Evolutionary conservation across 1,140 invertebrate species (phyloP), one percentile per base, ranked within the genome.

Genomic region (Drosophila albomicans): DNA sequence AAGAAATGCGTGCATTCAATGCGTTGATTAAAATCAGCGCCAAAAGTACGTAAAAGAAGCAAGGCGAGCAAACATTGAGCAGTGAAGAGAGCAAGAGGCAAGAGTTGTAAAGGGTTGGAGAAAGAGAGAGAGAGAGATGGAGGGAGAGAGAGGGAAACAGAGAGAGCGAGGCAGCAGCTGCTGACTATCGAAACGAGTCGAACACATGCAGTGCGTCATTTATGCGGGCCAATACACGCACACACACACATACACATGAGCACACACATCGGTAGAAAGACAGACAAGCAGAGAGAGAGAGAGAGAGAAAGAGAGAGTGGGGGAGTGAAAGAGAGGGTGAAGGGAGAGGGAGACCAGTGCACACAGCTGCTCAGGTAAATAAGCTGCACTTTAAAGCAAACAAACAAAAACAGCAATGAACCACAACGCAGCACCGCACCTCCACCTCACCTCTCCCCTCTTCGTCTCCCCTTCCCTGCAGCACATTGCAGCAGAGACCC

Each of bases 301-400:
- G 4, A 16, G n/a, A 32, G 30, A 5, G 30, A 32, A 0, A 32
- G 5, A 32, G 0, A 7, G 30, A 11, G 0, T 6, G 3, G 7
- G 41, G 6, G 25, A 32, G 15, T 5, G 32, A 41, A 25, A 32
- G 6, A 32, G 30, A 7, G 30, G 8, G 0, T 25, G 20, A 25
- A 13, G 30, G 3, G 28, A 7, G 3, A 5, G 41, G 38, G 54
- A 6, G 38, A 45, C 7, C 10, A 15, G 8, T n/a, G 45, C 13
- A 16, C 10, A 46, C 43, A 54, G 54, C 48, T 41, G 70, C 61
- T 49, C 76, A 88, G 79, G 84, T 88, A 87, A 88, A 88, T 88
- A 88, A 65, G 80, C 81, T 88, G 74, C 62, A 87, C 84, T 80
- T 87, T 88, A 88, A 88, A 88, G 84, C 70, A 82, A 82, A 82